Percentiles rank a stretch among this genome's conserved stretches.
Conservation (phyloP, 2,113 vertebrate species). For the Chauna torquata region DNA sequence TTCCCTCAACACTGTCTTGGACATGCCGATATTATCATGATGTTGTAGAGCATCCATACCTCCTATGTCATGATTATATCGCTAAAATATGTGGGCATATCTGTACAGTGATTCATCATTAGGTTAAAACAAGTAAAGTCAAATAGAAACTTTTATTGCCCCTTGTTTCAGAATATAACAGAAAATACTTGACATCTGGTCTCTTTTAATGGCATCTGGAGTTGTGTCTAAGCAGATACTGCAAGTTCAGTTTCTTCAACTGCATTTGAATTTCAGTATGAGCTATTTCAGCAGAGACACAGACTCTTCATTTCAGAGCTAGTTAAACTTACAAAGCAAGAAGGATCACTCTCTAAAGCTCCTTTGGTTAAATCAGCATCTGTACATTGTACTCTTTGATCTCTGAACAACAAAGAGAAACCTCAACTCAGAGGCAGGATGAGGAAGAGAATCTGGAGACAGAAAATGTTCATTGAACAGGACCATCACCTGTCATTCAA, state of each 20-base stretch:
- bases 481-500: neutral
- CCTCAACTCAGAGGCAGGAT: neutral
- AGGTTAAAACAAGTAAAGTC: conserved; percentile 51
- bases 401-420: neutral
- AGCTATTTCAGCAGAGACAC: conserved; percentile 15
- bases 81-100: conserved; percentile 47
- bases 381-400: neutral
- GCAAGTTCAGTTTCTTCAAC: conserved; percentile 25
- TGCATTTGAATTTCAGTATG: conserved; percentile 19
- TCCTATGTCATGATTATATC: conserved; percentile 30
- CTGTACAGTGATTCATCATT: conserved; percentile 34
- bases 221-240: conserved; percentile 57
- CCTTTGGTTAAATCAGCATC: neutral
- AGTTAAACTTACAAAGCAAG: neutral
- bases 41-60: conserved; percentile 23
- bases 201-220: conserved; percentile 67
- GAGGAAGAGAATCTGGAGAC: neutral
- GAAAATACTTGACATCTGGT: conserved; percentile 69
- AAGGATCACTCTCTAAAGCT: neutral
- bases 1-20: conserved; percentile 6
- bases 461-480: neutral
- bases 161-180: conserved; percentile 46
- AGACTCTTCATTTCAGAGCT: neutral
- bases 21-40: conserved; percentile 6
- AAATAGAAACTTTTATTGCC: conserved; percentile 61